Base-by-base conservation (phyloP, 1,140 invertebrate species). In the Drosophila auraria region DNA sequence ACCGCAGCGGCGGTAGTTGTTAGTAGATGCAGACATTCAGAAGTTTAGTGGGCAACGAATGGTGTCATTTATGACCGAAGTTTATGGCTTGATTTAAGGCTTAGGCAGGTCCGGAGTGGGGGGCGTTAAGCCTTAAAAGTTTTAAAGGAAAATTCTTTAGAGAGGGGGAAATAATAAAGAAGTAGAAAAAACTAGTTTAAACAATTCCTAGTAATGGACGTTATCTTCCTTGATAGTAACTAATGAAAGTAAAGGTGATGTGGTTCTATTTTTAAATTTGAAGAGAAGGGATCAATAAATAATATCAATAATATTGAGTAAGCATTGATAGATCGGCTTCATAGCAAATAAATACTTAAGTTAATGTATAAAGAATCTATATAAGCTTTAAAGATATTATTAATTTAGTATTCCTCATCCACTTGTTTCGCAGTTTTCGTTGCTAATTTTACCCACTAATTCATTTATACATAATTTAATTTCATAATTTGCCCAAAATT, bases 401-500 rank as follows among this genome's bases (percentile, higher is more conserved):
- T 0, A n/a, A 51, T n/a, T 27, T 27, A 44, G 2, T 44, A 58
- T 25, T 15, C 23, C 11, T 3, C 27, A 11, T 9, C 38, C 3
- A 12, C 23, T 59, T 53, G 50, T 27, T 45, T 77, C 68, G 77
- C 84, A 87, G 83, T 71, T 83, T 74, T 51, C 53, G 20, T 71
- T 63, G 30, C 68, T 68, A 71, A 70, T 42, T 59, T 54, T 47
- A 71, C 53, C 69, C 75, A 70, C 79, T 64, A 68, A 58, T 65
- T 47, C 45, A 60, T 61, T 76, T 70, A 60, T 64, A 75, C 50
- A 68, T 63, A 75, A 78, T 78, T 80, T 47, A 71, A 40, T 25
- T 68, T 47, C 59, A 66, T 71, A 84, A 72, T 60, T 78, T 75
- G 80, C 81, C 86, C 78, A 87, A 87, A 87, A 89, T 87, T 87